Evolutionary conservation across 2,797 vertebrate genomes (phyloP), one percentile per base, ranked within the genome.

Genomic region (Pygocentrus nattereri): DNA sequence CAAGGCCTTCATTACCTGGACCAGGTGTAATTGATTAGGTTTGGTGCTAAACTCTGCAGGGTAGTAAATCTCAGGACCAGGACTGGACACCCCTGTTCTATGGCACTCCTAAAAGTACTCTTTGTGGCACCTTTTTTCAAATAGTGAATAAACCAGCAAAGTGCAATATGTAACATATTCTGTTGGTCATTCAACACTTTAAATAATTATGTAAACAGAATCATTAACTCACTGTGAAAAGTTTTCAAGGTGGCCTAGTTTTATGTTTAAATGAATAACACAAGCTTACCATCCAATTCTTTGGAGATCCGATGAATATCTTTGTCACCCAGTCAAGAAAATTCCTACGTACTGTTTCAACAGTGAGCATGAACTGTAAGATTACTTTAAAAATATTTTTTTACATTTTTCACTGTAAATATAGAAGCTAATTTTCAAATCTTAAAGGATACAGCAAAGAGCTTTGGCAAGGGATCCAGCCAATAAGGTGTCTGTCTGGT

Each of bases 401-500:
- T n/a, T n/a, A n/a, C n/a, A n/a, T n/a, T n/a, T n/a, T n/a, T n/a
- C 54, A 2, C 54, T 54, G 7, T 5, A 8, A 71, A 71, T 21
- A 34, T 23, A 38, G 34, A 23, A 70, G 31, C 27, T 0, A 23
- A 23, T 25, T 59, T 65, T 25, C 54, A 23, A 0, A 1, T n/a
- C 16, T 65, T 30, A 86, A 94, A 97, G 97, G 98, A 99, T 99
- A 99, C 98, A 99, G 88, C 98, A 99, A 6, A 99, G 96, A 16
- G 97, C 97, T 94, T 97, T 99, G 83, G 98, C 95, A 1, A 99
- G 95, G 1, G 97, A 96, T 76, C 97, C 98, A 1, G 98, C 98
- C 88, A 99, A 81, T 74, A 98, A 81, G 0, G 97, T 97, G 77
- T 99, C 97, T 0, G 96, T 99, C 34, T 96, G 96, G 62, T 96